These are phyloP conservation scores for Tribolium freemani DNA, from an alignment of 2,888 invertebrate genomes.

Conservation along the genomic window DNA sequence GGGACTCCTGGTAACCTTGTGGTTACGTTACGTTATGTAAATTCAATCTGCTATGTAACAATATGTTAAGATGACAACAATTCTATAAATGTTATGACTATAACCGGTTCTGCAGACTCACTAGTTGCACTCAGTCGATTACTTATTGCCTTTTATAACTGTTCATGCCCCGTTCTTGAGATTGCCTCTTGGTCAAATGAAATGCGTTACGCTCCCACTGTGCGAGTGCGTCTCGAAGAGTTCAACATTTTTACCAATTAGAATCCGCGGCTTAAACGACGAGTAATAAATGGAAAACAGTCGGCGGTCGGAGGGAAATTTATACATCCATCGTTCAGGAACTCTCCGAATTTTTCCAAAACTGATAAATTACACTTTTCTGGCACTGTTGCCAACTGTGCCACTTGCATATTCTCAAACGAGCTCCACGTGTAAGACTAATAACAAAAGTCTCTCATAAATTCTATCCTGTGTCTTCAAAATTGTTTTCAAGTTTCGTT, in stretches of 20 bases:
- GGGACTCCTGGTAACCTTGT: not conserved
- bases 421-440: too few relatives aligned
- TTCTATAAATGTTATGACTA: conserved; percentile 37
- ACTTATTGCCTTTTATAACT: conserved; percentile 39
- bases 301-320: conserved; percentile 26
- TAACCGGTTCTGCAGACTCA: conserved; percentile 43
- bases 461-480: too few relatives aligned
- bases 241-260: conserved; percentile 37
- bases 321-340: conserved; percentile 11
- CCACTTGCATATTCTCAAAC: too few relatives aligned
- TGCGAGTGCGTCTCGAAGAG: conserved; percentile 23
- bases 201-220: conserved; percentile 39
- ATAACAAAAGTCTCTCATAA: too few relatives aligned
- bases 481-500: too few relatives aligned
- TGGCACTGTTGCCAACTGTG: too few relatives aligned
- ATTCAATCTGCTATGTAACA: conserved; percentile 23
- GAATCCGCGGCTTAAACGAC: conserved; percentile 30
- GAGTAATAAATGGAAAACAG: conserved; percentile 33
- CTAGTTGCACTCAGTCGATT: conserved; percentile 33
- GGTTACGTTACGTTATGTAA: not conserved
- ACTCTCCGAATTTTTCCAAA: not conserved
- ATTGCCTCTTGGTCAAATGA: conserved; percentile 34
- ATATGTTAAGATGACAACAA: conserved; percentile 32
- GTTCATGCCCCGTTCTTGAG: conserved; percentile 37
- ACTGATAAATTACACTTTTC: not conserved